Evolutionary conservation across 2,797 vertebrate species (phyloP).

Genomic region (Serranus cabrilla): DNA sequence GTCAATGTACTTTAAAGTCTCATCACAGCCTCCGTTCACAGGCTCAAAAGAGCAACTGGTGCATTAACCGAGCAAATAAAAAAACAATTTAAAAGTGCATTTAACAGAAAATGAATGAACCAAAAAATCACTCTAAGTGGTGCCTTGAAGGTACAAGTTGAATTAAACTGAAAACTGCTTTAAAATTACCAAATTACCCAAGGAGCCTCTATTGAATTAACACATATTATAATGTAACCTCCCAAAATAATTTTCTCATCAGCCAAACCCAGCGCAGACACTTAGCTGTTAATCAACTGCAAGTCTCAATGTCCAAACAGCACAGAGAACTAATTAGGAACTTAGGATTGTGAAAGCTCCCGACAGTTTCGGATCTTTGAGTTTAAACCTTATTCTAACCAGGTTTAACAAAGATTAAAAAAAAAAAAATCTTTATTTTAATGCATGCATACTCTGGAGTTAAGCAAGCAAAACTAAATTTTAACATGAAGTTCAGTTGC

Average conservation of each 20-base stretch:
- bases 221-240: not conserved
- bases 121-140: constrained; percentile 14
- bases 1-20: not conserved
- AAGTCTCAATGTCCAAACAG: not conserved
- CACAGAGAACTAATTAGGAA: not conserved
- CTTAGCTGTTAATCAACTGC: constrained; percentile 3
- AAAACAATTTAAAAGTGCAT: constrained; percentile 6
- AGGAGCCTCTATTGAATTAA: constrained; percentile 22
- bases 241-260: constrained; percentile 5
- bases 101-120: constrained; percentile 31
- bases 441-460: not conserved
- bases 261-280: not conserved
- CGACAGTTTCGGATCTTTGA: too few relatives aligned
- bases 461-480: not conserved
- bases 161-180: constrained; percentile 39
- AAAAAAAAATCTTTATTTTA: too few relatives aligned
- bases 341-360: not conserved
- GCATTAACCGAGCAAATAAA: not conserved
- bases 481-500: not conserved
- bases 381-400: not conserved
- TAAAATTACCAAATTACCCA: constrained; percentile 32
- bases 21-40: constrained; percentile 8
- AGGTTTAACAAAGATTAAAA: too few relatives aligned
- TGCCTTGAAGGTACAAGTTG: constrained; percentile 32
- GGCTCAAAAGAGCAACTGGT: constrained; percentile 6